A percentile compares a stretch with the other conserved stretches of the same genome.
Evolutionary conservation across 2,888 invertebrate genomes (phyloP).

Genomic region (Dusona sp.): DNA sequence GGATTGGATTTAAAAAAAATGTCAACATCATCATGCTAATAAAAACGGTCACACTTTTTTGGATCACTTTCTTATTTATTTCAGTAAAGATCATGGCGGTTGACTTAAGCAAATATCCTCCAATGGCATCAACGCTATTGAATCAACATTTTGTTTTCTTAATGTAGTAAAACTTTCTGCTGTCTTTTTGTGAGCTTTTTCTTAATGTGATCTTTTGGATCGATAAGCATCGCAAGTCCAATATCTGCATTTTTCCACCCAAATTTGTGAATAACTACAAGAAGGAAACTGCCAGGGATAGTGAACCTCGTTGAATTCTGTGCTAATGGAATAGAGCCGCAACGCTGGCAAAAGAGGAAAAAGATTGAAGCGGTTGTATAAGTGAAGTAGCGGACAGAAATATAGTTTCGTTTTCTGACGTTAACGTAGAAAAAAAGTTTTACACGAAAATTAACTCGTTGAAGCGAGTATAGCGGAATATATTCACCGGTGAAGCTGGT

Average conservation of each 20-base stretch:
- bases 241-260: constrained; percentile 78
- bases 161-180: no score
- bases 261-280: constrained; percentile 65
- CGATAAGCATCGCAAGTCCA: constrained; percentile 15
- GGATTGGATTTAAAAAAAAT: no score
- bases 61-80: no score
- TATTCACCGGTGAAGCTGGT: constrained; percentile 43
- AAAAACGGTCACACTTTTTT: no score
- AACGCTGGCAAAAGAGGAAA: constrained; percentile 21
- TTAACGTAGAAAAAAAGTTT: constrained; percentile 81
- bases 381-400: constrained; percentile 73
- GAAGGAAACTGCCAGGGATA: constrained; percentile 11
- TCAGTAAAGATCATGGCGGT: no score
- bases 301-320: constrained; percentile 62
- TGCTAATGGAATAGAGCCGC: constrained; percentile 72
- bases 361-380: constrained; percentile 28
- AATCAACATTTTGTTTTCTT: no score
- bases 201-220: not conserved
- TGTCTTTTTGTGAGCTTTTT: not conserved
- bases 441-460: constrained; percentile 72
- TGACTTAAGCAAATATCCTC: no score
- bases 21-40: no score
- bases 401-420: constrained; percentile 77
- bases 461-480: constrained; percentile 43
- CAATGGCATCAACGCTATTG: no score